Evolutionary conservation across 2,888 invertebrate genomes (phyloP).

Genomic region (Thera britannica): DNA sequence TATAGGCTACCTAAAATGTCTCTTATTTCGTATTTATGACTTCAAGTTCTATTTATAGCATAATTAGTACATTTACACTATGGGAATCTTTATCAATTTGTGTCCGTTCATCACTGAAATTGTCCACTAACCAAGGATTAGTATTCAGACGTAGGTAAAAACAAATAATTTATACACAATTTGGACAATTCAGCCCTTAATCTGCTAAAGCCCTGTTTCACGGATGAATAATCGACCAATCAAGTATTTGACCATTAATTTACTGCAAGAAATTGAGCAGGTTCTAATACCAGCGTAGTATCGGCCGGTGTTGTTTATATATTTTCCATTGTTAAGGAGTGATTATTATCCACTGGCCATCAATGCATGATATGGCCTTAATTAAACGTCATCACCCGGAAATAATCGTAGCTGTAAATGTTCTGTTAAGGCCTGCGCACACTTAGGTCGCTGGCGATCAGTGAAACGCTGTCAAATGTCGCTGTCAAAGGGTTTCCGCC

Average conservation of each 20-base stretch:
- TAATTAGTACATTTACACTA: neutral
- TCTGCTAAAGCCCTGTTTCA: no score
- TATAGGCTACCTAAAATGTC: no score
- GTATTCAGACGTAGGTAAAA: no score
- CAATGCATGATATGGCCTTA: slow-evolving; percentile 69
- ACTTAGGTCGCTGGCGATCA: no score
- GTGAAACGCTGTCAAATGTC: no score
- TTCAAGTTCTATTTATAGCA: neutral
- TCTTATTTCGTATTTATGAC: no score
- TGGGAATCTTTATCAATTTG: neutral
- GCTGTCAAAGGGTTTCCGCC: no score
- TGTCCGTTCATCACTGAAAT: neutral
- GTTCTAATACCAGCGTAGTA: neutral
- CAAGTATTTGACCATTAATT: no score
- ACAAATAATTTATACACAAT: no score
- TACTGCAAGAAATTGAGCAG: no score
- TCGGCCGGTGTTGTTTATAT: neutral
- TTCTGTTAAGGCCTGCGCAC: slow-evolving; percentile 47
- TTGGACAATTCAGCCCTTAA: no score
- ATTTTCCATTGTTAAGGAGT: neutral
- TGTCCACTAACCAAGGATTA: neutral
- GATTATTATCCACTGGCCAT: slow-evolving; percentile 32
- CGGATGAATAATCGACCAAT: no score
- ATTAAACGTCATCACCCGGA: slow-evolving; percentile 74
- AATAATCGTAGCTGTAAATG: slow-evolving; percentile 70